phyloP scores from a whole-genome alignment of 2,888 invertebrate species.

The Drosophila longiperda region DNA sequence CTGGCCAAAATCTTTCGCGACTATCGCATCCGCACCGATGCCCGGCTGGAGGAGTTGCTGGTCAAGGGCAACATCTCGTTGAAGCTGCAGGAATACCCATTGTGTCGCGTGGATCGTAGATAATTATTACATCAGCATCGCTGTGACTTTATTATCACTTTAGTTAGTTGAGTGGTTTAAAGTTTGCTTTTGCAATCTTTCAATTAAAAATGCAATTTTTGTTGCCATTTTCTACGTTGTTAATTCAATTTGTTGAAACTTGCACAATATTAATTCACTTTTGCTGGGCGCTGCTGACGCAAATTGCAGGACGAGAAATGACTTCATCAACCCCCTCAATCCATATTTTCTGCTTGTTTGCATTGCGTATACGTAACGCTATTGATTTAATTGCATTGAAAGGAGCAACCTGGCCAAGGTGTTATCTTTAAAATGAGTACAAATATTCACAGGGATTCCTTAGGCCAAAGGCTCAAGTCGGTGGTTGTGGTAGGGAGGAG shows the following conservation, averaged over 20 bases:
- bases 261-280: conserved; percentile 58
- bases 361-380: conserved; percentile 57
- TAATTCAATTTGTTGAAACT: conserved; percentile 70
- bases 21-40: conserved; percentile 74
- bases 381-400: conserved; percentile 70
- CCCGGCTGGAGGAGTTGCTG: conserved; percentile 66
- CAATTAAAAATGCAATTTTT: conserved; percentile 73
- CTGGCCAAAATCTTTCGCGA: conserved; percentile 81
- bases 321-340: not conserved
- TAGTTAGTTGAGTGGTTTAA: conserved; percentile 1
- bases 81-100: conserved; percentile 79
- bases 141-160: not conserved
- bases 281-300: conserved; percentile 28
- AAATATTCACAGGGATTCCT: conserved; percentile 6
- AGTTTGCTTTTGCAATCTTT: conserved; percentile 56
- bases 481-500: too few relatives aligned
- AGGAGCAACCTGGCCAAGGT: conserved; percentile 10
- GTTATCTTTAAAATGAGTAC: conserved; percentile 9
- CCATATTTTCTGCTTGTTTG: conserved; percentile 27
- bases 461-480: not conserved
- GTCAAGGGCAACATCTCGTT: conserved; percentile 83
- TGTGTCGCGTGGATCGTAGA: conserved; percentile 68
- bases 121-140: conserved; percentile 27
- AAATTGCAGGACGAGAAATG: conserved; percentile 45
- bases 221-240: conserved; percentile 45